Evolutionary conservation across 2,113 vertebrate genomes (phyloP), one percentile per base, ranked within the genome.

Genomic region (Odocoileus virginianus): DNA sequence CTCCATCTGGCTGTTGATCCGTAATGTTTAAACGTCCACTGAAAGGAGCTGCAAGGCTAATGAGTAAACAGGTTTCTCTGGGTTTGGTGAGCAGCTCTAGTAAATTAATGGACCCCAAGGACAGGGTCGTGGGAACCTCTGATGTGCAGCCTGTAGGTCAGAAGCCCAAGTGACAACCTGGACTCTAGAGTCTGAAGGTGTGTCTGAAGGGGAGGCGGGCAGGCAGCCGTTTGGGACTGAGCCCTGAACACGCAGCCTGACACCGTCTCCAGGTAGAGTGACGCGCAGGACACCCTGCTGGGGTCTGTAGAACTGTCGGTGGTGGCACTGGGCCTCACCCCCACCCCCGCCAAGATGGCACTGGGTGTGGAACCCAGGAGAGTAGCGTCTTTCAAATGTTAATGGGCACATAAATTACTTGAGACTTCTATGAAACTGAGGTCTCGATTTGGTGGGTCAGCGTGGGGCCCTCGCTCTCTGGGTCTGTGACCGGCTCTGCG

Each of bases 261-360:
- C 0, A 3, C 60, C 2, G 11, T 45, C 76, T 54, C 58, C 23
- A 5, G 25, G 40, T 3, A 23, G 50, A 14, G 21, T 19, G n/a
- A 17, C 23, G 0, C 3, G 7, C 0, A 4, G 45, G 55, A 33
- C 47, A 4, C 45, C 47, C 45, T 17, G 13, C 67, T 25, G 15
- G 7, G 13, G 45, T 6, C 57, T 27, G 3, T 6, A 57, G n/a
- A 10, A 10, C 12, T 12, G 67, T 6, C 7, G 19, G 0, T 7
- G 30, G 36, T 17, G 57, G 9, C 0, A 11, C 3, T 58, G 30
- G 50, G 21, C 3, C 0, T 1, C 28, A 9, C 58, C 40, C 21
- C 1, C 27, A 16, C 36, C 40, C 28, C 36, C 5, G 5, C 47
- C 57, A 61, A 12, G 6, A 54, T 7, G 7, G 21, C n/a, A 28